phyloP scores from a whole-genome alignment of 2,797 vertebrate genomes.

The Falco concolor region DNA sequence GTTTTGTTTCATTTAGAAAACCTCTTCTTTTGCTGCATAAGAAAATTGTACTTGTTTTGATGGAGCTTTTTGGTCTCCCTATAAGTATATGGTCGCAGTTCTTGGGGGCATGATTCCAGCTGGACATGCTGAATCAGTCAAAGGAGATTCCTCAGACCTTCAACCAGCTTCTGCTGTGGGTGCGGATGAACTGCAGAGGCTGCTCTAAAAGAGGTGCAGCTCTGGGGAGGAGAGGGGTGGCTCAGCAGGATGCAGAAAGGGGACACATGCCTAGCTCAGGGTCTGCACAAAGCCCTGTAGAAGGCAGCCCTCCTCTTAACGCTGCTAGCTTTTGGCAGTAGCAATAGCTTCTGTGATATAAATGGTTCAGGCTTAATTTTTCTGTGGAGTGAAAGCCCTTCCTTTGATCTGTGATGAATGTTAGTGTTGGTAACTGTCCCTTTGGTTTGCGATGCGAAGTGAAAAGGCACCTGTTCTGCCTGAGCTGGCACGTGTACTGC shows the following conservation, averaged over 20 bases:
- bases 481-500: fast-evolving
- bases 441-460: neutral
- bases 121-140: neutral
- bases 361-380: neutral
- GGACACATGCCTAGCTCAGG: neutral
- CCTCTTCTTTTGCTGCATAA: neutral
- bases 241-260: neutral
- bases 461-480: neutral
- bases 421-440: neutral
- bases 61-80: neutral
- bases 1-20: neutral
- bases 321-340: neutral
- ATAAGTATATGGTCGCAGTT: fast-evolving
- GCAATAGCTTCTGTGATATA: neutral
- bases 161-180: neutral
- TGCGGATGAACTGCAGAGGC: fast-evolving
- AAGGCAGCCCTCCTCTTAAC: neutral
- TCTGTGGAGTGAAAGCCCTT: neutral
- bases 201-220: neutral
- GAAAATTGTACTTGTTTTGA: neutral
- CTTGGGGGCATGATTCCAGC: neutral
- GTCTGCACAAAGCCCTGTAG: fast-evolving
- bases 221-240: neutral
- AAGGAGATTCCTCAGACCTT: neutral
- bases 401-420: neutral